Base-by-base conservation (phyloP, 1,140 invertebrate species). In the Akabosia matsudoensis region DNA sequence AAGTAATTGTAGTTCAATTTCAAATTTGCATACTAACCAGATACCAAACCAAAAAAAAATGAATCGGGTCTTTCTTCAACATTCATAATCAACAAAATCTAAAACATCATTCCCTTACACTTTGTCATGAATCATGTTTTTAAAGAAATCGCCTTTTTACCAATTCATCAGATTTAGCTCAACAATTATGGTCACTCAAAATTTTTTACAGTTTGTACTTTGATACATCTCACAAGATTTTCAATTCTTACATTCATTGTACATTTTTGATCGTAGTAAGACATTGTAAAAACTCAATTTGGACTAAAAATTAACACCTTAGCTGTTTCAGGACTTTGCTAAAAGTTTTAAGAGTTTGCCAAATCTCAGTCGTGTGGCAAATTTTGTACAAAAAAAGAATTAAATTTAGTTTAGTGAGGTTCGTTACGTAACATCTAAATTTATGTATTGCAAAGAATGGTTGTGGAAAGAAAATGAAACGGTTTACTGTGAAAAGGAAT, bases 1-100 rank as follows among this genome's bases (percentile, higher is more conserved):
- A n/a, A n/a, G n/a, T n/a, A n/a, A n/a, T n/a, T n/a, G n/a, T n/a
- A n/a, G n/a, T n/a, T n/a, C n/a, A n/a, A n/a, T n/a, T n/a, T n/a
- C n/a, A n/a, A n/a, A n/a, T n/a, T n/a, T n/a, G n/a, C n/a, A n/a
- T n/a, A n/a, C n/a, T n/a, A n/a, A n/a, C n/a, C n/a, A n/a, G n/a
- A n/a, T n/a, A n/a, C n/a, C n/a, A n/a, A n/a, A n/a, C n/a, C n/a
- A 28, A 67, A 13, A 7, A 31, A 31, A 67, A 67, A 67, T 67
- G 26, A 16, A 45, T 67, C 61, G 61, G 61, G 61, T n/a, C 61
- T 67, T 67, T 67, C 61, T n/a, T 67, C 61, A 67, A 28, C 10
- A 28, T 67, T 67, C 61, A 67, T 67, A 67, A 67, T 67, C 61
- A 67, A 67, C 30, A 56, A 10, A 45, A 45, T 56, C 22, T 13